Conservation (phyloP, 53 echinoderm and acorn worm genomes). For the Stichopus horrens region DNA sequence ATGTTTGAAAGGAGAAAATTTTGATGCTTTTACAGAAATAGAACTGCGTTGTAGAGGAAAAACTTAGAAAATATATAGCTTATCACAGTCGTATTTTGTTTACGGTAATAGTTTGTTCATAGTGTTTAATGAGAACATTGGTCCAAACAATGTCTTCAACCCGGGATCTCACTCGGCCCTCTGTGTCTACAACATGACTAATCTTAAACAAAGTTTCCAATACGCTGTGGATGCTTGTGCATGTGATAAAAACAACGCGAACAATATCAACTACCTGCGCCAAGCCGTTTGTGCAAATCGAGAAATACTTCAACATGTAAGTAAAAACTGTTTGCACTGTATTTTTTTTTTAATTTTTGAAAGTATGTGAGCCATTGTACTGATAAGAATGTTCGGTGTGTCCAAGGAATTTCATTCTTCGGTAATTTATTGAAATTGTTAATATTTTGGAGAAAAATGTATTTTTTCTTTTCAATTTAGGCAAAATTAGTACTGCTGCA, state of each 20-base stretch:
- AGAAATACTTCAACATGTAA: no score
- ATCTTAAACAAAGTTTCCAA: slow-evolving; percentile 54
- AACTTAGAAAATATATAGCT: background rate
- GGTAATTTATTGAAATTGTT: no score
- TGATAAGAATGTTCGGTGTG: no score
- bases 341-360: no score
- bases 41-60: no score
- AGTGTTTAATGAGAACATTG: slow-evolving; percentile 16
- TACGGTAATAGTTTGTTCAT: background rate
- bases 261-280: background rate
- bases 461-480: no score
- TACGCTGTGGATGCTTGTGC: slow-evolving; percentile 33
- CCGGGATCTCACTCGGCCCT: slow-evolving; percentile 59
- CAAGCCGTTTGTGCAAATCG: background rate
- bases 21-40: no score
- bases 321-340: no score
- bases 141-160: background rate
- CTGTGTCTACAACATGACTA: slow-evolving; percentile 66
- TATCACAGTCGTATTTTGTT: background rate
- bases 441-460: no score
- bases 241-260: background rate
- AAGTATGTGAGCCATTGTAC: no score
- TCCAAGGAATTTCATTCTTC: no score
- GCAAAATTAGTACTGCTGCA: no score
- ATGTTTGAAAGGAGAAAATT: background rate